phyloP scores from a whole-genome alignment of 2,113 vertebrate genomes.

The Callocephalon fimbriatum region DNA sequence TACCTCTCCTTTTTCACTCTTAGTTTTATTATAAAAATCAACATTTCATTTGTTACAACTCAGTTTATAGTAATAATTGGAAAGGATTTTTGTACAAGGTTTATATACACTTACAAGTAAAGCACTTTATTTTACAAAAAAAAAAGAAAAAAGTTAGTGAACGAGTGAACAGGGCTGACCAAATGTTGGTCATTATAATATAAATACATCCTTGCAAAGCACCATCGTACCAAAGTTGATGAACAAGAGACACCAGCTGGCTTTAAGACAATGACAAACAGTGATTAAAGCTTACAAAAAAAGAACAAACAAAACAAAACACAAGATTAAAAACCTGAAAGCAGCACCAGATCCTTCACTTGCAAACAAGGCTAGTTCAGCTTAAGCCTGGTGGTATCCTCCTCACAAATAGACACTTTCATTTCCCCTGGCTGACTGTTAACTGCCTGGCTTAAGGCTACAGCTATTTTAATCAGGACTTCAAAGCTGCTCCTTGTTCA shows the following conservation, averaged over 20 bases:
- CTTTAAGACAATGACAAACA: slow-evolving; percentile 77
- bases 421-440: not conserved
- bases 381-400: slow-evolving; percentile 64
- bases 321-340: slow-evolving; percentile 75
- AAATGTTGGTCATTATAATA: slow-evolving; percentile 92
- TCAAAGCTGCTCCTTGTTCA: not conserved
- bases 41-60: slow-evolving; percentile 94
- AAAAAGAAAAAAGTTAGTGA: slow-evolving; percentile 65
- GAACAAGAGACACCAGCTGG: slow-evolving; percentile 78
- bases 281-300: slow-evolving; percentile 79
- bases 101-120: slow-evolving; percentile 90
- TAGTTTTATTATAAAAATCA: slow-evolving; percentile 94
- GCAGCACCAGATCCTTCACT: slow-evolving; percentile 85
- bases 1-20: slow-evolving; percentile 74
- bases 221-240: slow-evolving; percentile 80
- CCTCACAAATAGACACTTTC: not conserved
- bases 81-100: slow-evolving; percentile 86
- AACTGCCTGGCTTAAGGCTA: slow-evolving; percentile 24
- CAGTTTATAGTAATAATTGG: slow-evolving; percentile 88
- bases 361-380: slow-evolving; percentile 73
- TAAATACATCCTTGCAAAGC: slow-evolving; percentile 90
- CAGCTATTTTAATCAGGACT: slow-evolving; percentile 1
- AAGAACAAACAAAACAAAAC: slow-evolving; percentile 45
- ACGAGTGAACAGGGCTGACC: slow-evolving; percentile 82
- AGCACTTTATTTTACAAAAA: slow-evolving; percentile 88